phyloP scores from a whole-genome alignment of 2,888 invertebrate genomes.

The Chrysomela aeneicollis region DNA sequence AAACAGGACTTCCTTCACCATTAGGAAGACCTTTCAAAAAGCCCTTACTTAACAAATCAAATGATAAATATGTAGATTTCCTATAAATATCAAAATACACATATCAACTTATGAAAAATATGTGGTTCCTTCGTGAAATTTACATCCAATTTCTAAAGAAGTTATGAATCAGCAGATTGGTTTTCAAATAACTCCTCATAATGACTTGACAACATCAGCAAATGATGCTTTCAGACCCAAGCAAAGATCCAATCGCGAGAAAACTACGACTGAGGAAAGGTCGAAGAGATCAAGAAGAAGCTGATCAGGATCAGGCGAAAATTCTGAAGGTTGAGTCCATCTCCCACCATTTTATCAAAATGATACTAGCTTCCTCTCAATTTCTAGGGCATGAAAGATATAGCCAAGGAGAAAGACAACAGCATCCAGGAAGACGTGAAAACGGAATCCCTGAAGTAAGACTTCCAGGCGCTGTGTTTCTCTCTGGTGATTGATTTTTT shows the following conservation, averaged over 20 bases:
- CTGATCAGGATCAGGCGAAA: slow-evolving; percentile 87
- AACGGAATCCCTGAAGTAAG: slow-evolving; percentile 77
- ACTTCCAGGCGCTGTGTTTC: background rate
- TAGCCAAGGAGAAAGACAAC: slow-evolving; percentile 83
- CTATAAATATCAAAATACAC: no score
- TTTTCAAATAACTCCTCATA: no score
- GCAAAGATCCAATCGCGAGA: slow-evolving; percentile 92
- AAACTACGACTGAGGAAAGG: slow-evolving; percentile 89
- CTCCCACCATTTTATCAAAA: background rate
- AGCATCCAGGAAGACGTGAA: slow-evolving; percentile 73
- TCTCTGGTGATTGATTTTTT: slow-evolving; percentile 13
- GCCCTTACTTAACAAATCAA: no score
- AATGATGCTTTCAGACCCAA: slow-evolving; percentile 62
- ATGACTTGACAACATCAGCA: background rate
- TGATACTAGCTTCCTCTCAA: slow-evolving; percentile 16
- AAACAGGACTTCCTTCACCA: no score
- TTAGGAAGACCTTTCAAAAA: no score
- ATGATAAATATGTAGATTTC: no score
- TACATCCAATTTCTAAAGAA: no score
- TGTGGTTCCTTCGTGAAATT: no score
- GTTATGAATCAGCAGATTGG: no score
- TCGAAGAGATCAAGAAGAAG: slow-evolving; percentile 79
- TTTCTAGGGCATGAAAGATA: slow-evolving; percentile 81
- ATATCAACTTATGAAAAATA: no score
- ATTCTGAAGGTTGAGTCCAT: slow-evolving; percentile 72